Evolutionary conservation across 2,888 invertebrate genomes (phyloP), one percentile per base, ranked within the genome.

Genomic region (Neocrepidodera transversa): DNA sequence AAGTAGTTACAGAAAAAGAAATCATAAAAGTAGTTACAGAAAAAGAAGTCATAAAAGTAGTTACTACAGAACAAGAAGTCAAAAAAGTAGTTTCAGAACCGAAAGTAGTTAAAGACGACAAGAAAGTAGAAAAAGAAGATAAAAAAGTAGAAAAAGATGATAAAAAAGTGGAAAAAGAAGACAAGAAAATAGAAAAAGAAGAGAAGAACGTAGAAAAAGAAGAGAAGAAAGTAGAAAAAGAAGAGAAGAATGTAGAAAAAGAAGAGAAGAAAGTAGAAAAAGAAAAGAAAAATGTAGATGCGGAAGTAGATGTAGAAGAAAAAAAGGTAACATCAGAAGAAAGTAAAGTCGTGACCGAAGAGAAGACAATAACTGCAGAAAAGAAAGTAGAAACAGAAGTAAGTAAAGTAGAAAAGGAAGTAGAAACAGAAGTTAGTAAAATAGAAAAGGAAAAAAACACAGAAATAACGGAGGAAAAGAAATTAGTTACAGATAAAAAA

Each of bases 41-140:
- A 23, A n/a, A 30, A 45, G 40, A 38, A 11, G 16, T 4, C 63
- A 48, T 11, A 35, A 13, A 42, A 40, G 20, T n/a, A 52, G 61
- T 50, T 17, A 23, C 23, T n/a, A n/a, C n/a, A 23, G 23, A 23
- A 23, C n/a, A 30, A 45, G 40, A 38, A 11, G 16, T 4, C 63
- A n/a, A n/a, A n/a, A n/a, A n/a, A 42, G 81, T 38, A 30, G 64
- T 80, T 2, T 16, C 10, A 74, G 72, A 78, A 76, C 58, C 51
- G 40, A 54, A 18, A 23, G 6, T 11, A 13, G n/a, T n/a, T n/a
- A n/a, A n/a, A n/a, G n/a, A n/a, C n/a, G n/a, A n/a, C n/a, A n/a
- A n/a, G n/a, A n/a, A n/a, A n/a, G 23, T 23, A 2, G 63, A 58
- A 38, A 60, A 54, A 28, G 62, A 53, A 54, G 56, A 64, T 6